Percentiles rank a stretch among this genome's conserved stretches.
phyloP scores from a whole-genome alignment of 2,113 vertebrate species.

The Rhinogobius similis region DNA sequence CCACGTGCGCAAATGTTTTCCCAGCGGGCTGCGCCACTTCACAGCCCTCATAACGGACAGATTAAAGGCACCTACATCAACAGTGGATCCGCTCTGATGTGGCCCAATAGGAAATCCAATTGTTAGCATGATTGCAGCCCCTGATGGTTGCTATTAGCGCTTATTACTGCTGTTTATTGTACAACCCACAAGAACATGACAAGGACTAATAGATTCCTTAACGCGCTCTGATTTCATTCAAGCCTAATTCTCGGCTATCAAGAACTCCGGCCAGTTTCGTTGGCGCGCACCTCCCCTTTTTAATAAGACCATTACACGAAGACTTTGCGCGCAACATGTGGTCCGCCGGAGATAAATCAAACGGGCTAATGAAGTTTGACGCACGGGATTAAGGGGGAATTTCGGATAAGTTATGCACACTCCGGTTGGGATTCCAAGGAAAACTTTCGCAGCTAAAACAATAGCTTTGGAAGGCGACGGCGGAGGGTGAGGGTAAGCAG shows the following conservation, averaged over 20 bases:
- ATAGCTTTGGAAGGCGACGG: slow-evolving; percentile 61
- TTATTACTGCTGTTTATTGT: slow-evolving; percentile 65
- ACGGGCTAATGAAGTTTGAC: slow-evolving; percentile 76
- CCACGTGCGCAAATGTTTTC: slow-evolving; percentile 47
- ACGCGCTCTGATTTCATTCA: slow-evolving; percentile 68
- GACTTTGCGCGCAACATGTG: slow-evolving; percentile 53
- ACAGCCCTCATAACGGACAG: slow-evolving; percentile 41
- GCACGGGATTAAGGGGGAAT: slow-evolving; percentile 64
- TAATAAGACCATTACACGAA: slow-evolving; percentile 79
- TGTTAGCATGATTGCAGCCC: slow-evolving; percentile 53
- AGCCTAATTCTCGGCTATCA: slow-evolving; percentile 54
- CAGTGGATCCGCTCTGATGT: slow-evolving; percentile 15
- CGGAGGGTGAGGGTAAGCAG: slow-evolving; percentile 49
- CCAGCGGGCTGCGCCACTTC: slow-evolving; percentile 30
- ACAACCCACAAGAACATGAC: slow-evolving; percentile 68
- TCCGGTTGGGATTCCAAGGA: slow-evolving; percentile 67
- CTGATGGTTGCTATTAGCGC: slow-evolving; percentile 68
- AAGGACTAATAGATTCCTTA: slow-evolving; percentile 72
- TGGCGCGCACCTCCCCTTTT: slow-evolving; percentile 62
- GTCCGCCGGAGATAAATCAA: slow-evolving; percentile 66
- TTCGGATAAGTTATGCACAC: slow-evolving; percentile 69
- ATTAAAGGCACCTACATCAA: slow-evolving; percentile 47
- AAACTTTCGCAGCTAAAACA: slow-evolving; percentile 80
- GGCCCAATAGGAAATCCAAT: slow-evolving; percentile 31
- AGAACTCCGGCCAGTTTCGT: slow-evolving; percentile 55